A percentile compares a stretch with the other conserved stretches of the same genome.
These are phyloP conservation scores for Scomber colias DNA, from an alignment of 2,113 vertebrate genomes.

Conservation along the genomic window DNA sequence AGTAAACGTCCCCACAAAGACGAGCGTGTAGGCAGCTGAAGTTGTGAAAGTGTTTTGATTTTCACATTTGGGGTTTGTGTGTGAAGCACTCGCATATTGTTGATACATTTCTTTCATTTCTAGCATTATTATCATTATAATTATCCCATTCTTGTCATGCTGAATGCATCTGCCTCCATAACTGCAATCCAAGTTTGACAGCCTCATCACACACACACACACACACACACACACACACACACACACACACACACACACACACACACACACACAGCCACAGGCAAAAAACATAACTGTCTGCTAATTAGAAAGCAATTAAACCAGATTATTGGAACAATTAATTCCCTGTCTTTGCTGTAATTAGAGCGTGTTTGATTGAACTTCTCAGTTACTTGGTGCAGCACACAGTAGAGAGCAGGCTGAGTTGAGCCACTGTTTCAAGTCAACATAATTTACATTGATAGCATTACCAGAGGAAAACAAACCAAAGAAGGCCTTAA, in stretches of 20 bases:
- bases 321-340: conserved; percentile 63
- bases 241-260: conserved; percentile 22
- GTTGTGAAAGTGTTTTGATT: background rate
- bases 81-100: background rate
- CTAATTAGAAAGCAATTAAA: conserved; percentile 66
- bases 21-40: conserved; percentile 9
- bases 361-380: conserved; percentile 46
- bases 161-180: conserved; percentile 8
- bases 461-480: background rate
- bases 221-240: conserved; percentile 13
- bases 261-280: background rate
- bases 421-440: background rate
- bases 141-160: conserved; percentile 8
- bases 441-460: background rate
- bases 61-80: background rate
- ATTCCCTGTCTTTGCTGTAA: conserved; percentile 56
- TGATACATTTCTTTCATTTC: conserved; percentile 7
- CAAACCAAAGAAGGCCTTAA: background rate
- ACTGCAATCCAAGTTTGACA: background rate
- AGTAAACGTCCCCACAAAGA: background rate
- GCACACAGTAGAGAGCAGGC: background rate
- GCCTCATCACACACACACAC: conserved; percentile 17
- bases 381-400: conserved; percentile 6
- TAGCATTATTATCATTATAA: background rate
- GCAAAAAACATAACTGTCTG: conserved; percentile 28